Evolutionary conservation across 2,888 invertebrate species (phyloP).

Genomic region (Pediacus dermestoides): DNA sequence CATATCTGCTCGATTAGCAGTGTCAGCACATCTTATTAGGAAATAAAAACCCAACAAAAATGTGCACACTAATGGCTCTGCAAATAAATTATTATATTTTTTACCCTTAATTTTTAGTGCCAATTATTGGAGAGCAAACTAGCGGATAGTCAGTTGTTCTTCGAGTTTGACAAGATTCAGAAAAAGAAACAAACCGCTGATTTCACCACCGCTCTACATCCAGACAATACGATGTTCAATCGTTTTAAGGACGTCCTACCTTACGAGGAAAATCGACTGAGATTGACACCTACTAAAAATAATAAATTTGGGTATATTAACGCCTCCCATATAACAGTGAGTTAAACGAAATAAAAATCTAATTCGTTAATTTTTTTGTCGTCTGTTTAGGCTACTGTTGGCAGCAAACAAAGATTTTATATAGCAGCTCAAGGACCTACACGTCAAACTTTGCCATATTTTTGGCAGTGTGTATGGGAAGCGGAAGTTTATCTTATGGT

Average conservation of each 20-base stretch:
- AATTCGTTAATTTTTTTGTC: conserved; percentile 8
- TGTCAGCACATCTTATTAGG: no score
- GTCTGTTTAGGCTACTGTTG: conserved; percentile 68
- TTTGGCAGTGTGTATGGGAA: conserved; percentile 93
- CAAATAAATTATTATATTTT: no score
- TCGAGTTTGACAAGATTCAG: conserved; percentile 83
- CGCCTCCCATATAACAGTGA: conserved; percentile 84
- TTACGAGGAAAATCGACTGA: conserved; percentile 85
- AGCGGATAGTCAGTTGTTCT: conserved; percentile 69
- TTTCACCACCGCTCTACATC: conserved; percentile 67
- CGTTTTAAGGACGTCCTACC: conserved; percentile 74
- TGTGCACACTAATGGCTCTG: no score
- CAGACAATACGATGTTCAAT: conserved; percentile 60
- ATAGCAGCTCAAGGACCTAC: conserved; percentile 73
- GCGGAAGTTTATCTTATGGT: conserved; percentile 79
- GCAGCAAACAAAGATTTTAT: conserved; percentile 79
- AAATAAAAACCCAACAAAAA: no score
- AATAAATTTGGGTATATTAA: conserved; percentile 90
- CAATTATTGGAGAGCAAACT: conserved; percentile 65
- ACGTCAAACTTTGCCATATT: conserved; percentile 55
- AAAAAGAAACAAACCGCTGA: conserved; percentile 69
- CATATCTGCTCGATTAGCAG: no score
- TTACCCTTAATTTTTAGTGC: conserved; percentile 56
- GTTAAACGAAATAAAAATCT: conserved; percentile 15
- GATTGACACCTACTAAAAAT: conserved; percentile 73